Conservation (phyloP, 2,888 invertebrate species). For the Ptycholaimellus sp. region DNA sequence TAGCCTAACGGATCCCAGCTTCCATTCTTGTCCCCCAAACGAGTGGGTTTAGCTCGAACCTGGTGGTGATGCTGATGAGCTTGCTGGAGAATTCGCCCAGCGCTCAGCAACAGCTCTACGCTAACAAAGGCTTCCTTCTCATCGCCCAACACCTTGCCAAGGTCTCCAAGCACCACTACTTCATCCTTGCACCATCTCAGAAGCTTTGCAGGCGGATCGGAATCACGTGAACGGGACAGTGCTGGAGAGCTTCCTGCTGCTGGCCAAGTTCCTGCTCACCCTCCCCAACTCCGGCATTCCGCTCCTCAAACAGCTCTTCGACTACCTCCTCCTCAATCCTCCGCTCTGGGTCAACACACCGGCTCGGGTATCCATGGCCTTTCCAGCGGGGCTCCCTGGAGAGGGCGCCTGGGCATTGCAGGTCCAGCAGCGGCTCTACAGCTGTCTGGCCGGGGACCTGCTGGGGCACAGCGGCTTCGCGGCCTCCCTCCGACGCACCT, state of each 20-base stretch:
- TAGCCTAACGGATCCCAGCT: not conserved
- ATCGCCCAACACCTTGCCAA: conserved; percentile 87
- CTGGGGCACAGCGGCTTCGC: conserved; percentile 64
- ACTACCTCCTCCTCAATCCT: conserved; percentile 96
- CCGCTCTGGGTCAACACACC: conserved; percentile 96
- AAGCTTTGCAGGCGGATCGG: conserved; percentile 9
- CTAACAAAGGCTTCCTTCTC: conserved; percentile 88
- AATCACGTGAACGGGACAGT: conserved; percentile 17
- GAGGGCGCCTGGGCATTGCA: conserved; percentile 3
- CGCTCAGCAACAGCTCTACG: conserved; percentile 96
- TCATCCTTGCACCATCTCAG: not conserved
- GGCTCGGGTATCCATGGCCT: conserved; percentile 44
- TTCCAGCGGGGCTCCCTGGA: not conserved
- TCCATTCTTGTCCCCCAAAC: conserved; percentile 4
- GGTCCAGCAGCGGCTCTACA: conserved; percentile 42
- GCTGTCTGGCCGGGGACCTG: conserved; percentile 95
- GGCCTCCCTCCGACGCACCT: conserved; percentile 47
- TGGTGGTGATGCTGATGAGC: conserved; percentile 87
- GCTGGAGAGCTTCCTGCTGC: conserved; percentile 17
- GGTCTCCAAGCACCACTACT: conserved; percentile 28
- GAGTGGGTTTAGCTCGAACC: conserved; percentile 63
- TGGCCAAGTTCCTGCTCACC: conserved; percentile 26
- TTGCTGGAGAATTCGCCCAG: conserved; percentile 84
- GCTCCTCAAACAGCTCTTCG: conserved; percentile 56
- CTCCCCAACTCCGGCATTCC: conserved; percentile 16